phyloP scores from a whole-genome alignment of 37 sponge, comb jelly and placozoan genomes.

The Mnemiopsis leidyi region DNA sequence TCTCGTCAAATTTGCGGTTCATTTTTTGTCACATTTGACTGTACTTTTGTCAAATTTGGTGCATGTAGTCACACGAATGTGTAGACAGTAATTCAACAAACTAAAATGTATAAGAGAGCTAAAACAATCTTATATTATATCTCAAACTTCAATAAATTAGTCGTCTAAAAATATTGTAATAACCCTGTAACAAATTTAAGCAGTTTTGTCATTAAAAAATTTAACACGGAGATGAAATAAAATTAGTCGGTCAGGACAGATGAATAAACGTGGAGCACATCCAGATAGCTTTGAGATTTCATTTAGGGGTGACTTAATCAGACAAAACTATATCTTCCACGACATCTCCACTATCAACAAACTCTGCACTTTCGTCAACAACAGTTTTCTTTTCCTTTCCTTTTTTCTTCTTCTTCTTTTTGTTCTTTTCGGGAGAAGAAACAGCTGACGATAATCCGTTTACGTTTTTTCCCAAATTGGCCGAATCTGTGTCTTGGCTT shows the following conservation, averaged over 20 bases:
- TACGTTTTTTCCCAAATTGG: neutral
- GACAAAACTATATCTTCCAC: conserved; percentile 56
- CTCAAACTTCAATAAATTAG: conserved; percentile 37
- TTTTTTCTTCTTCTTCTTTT: conserved; percentile 39
- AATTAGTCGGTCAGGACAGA: too few relatives aligned
- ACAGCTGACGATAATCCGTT: neutral
- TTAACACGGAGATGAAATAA: neutral
- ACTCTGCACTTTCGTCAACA: neutral
- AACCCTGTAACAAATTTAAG: neutral
- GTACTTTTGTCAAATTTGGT: too few relatives aligned
- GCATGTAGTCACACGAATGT: too few relatives aligned
- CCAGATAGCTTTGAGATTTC: too few relatives aligned
- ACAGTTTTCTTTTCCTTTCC: neutral
- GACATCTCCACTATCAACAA: neutral
- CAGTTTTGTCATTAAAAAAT: too few relatives aligned
- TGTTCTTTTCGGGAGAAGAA: neutral
- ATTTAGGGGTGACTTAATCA: conserved; percentile 15
- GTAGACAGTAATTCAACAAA: too few relatives aligned
- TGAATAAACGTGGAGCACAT: too few relatives aligned
- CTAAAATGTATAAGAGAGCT: too few relatives aligned
- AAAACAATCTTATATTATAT: neutral
- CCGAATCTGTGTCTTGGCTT: neutral
- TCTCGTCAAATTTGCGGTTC: too few relatives aligned
- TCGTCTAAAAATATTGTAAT: conserved; percentile 6
- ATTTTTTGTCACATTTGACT: too few relatives aligned